Evolutionary conservation across 2,113 vertebrate species (phyloP), one percentile per base, ranked within the genome.

Genomic region (Dicaeum eximium): DNA sequence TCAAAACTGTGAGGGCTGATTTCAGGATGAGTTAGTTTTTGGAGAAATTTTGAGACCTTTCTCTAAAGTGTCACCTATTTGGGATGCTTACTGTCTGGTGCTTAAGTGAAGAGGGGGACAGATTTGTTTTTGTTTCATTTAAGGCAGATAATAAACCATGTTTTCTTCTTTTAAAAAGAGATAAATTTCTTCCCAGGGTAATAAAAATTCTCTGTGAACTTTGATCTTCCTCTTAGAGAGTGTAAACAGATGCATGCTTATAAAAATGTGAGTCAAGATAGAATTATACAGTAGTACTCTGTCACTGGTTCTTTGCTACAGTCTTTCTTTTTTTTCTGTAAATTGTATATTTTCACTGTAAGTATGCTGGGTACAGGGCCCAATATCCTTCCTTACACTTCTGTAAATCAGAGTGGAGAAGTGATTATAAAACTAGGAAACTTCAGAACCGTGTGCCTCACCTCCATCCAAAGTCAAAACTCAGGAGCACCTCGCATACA

Each of bases 191-290:
- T 95, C 90, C 81, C 64, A 93, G 67, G 38, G 40, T 62, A 95
- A 94, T 93, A 94, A 95, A 92, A 96, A 57, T 74, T 74, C 51
- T 77, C n/a, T 57, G 38, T 86, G 86, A 95, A 95, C 82, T 85
- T 37, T 83, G 75, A 60, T 93, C 67, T 78, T 83, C 56, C 48
- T 88, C 67, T 67, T 78, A 70, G 78, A 90, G 60, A 95, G 40
- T 23, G 51, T 70, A 93, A 94, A 92, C 67, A 93, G 51, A 88
- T 86, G 17, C 48, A 44, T 84, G 44, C 22, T 93, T 86, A 40
- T 53, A 86, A 96, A 91, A 91, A 93, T 56, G 19, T 69, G 51
- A 66, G 27, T 85, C 25, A 73, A 86, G 78, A 89, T 33, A 71
- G 44, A 89, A 38, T 47, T 61, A 40, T 58, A 74, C 38, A 80